Conservation (phyloP, 2,888 invertebrate species). For the Falcaria lacertinaria region DNA sequence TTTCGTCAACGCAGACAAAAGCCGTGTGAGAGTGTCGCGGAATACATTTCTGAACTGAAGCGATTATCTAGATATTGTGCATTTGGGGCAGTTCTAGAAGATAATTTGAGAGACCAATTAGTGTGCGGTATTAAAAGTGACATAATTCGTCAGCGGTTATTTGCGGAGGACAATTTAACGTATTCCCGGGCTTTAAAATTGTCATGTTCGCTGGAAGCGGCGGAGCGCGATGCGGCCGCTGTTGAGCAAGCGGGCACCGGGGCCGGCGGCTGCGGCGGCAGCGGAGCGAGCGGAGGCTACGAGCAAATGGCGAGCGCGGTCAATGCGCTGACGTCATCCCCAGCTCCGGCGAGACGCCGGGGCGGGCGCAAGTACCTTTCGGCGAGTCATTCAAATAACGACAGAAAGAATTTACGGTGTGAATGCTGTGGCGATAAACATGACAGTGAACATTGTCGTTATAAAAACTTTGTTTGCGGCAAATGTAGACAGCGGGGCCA, state of each 20-base stretch:
- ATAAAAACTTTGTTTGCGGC: conserved; percentile 6
- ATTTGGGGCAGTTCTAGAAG: conserved; percentile 10
- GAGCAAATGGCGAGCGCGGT: not conserved
- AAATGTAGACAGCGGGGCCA: conserved; percentile 11
- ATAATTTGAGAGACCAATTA: conserved; percentile 22
- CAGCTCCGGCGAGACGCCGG: conserved; percentile 5
- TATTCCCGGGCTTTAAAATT: conserved; percentile 7
- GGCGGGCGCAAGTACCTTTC: not conserved
- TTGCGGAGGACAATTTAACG: conserved; percentile 12
- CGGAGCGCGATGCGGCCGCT: conserved; percentile 12
- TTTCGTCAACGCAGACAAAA: conserved; percentile 8
- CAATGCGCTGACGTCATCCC: no score
- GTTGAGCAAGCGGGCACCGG: not conserved
- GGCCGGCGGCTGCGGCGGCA: not conserved
- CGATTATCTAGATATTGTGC: conserved; percentile 11
- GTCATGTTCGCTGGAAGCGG: conserved; percentile 13
- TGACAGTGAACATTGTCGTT: conserved; percentile 4
- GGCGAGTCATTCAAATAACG: not conserved
- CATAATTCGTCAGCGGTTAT: conserved; percentile 14
- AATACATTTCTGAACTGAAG: conserved; percentile 9
- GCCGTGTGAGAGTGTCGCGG: conserved; percentile 4
- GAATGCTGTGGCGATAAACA: not conserved
- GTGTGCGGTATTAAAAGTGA: conserved; percentile 16
- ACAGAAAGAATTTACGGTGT: no score
- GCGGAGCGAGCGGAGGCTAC: not conserved